These are phyloP conservation scores for Drusus annulatus DNA, from an alignment of 1,140 invertebrate species.

Conservation along the genomic window DNA sequence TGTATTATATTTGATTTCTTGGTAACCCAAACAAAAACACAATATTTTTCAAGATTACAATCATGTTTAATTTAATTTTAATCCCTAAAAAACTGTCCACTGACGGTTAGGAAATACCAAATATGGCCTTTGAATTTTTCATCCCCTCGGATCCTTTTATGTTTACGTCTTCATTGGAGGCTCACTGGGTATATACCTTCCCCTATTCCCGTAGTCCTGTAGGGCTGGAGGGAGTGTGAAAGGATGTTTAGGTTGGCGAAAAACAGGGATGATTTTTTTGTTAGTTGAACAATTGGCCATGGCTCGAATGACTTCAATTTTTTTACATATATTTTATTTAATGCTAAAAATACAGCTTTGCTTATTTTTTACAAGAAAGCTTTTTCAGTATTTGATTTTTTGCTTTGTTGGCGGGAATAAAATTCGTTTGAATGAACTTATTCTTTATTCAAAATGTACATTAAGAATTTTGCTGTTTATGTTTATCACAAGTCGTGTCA, in stretches of 20 bases:
- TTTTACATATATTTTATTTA: too few relatives aligned
- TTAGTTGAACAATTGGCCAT: not conserved
- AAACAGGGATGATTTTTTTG: not conserved
- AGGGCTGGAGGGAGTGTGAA: too few relatives aligned
- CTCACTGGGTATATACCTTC: not conserved
- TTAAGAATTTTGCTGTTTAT: too few relatives aligned
- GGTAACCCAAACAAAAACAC: not conserved
- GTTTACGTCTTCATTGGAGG: slow-evolving; percentile 30
- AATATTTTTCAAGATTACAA: not conserved
- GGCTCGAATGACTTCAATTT: not conserved
- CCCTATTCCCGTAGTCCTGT: too few relatives aligned
- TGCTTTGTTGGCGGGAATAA: too few relatives aligned
- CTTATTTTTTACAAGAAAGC: too few relatives aligned
- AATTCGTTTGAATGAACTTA: too few relatives aligned
- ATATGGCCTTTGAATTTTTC: slow-evolving; percentile 28
- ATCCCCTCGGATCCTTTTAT: slow-evolving; percentile 25
- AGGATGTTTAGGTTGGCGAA: not conserved
- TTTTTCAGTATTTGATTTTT: too few relatives aligned
- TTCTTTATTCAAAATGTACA: too few relatives aligned
- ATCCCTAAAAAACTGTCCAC: not conserved
- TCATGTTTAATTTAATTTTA: not conserved
- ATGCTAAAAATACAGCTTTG: too few relatives aligned
- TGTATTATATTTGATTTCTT: not conserved
- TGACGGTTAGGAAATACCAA: slow-evolving; percentile 8
- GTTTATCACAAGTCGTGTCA: too few relatives aligned